A percentile compares a stretch with the other conserved stretches of the same genome.
phyloP scores from a whole-genome alignment of 2,797 vertebrate genomes.

The Malacoctenus gilli region DNA sequence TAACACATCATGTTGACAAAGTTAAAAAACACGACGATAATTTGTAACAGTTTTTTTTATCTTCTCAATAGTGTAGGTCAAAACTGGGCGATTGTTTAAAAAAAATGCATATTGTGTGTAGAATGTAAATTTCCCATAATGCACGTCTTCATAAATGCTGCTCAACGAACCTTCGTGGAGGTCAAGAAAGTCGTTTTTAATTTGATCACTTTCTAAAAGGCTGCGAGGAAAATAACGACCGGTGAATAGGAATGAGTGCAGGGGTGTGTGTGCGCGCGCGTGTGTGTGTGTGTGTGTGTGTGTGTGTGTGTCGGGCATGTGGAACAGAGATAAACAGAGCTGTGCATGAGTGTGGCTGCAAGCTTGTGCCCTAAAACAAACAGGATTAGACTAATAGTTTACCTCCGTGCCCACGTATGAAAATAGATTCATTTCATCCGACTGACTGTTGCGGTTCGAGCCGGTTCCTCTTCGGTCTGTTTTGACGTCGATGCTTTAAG shows the following conservation, averaged over 20 bases:
- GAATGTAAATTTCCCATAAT: conserved; percentile 27
- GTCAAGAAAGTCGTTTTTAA: conserved; percentile 14
- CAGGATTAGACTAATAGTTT: conserved; percentile 53
- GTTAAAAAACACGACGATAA: too few relatives aligned
- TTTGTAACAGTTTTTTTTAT: too few relatives aligned
- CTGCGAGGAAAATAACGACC: conserved; percentile 3
- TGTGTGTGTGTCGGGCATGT: conserved; percentile 8
- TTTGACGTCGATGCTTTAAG: too few relatives aligned
- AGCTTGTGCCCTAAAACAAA: conserved; percentile 38
- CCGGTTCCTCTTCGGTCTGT: neutral
- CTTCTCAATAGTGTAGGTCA: conserved; percentile 1
- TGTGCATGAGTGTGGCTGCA: conserved; percentile 5
- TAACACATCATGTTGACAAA: too few relatives aligned
- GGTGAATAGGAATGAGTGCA: conserved; percentile 23
- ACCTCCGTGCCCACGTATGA: conserved; percentile 17
- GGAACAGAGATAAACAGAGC: conserved; percentile 18
- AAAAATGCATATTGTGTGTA: conserved; percentile 14
- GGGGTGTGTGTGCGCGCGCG: too few relatives aligned
- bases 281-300: neutral
- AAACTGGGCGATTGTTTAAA: conserved; percentile 1
- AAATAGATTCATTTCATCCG: conserved; percentile 25
- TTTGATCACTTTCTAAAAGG: conserved; percentile 17
- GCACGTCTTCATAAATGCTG: too few relatives aligned
- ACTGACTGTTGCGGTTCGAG: neutral
- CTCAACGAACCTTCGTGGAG: too few relatives aligned